These are phyloP conservation scores for Spheniscus mendiculus DNA, from an alignment of 2,113 vertebrate genomes.

Conservation along the genomic window DNA sequence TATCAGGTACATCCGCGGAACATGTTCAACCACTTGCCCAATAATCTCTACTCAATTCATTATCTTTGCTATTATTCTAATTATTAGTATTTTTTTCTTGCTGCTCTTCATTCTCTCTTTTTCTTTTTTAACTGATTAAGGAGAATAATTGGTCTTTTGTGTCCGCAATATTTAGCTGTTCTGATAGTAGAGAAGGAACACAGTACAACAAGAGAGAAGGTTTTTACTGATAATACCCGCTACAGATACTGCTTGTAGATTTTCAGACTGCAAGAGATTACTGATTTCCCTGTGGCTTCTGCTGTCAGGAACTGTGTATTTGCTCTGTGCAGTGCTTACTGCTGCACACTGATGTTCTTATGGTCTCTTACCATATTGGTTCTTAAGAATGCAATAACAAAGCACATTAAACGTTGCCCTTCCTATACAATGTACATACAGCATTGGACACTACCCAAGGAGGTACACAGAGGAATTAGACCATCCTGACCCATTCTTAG, in stretches of 20 bases:
- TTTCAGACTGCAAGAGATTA: neutral
- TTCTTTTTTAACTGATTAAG: neutral
- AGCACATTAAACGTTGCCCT: neutral
- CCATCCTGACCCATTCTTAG: neutral
- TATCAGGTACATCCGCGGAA: neutral
- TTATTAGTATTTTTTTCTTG: neutral
- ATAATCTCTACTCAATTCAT: neutral
- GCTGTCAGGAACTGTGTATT: neutral
- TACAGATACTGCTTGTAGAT: neutral
- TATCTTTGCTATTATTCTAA: neutral
- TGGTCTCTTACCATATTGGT: neutral
- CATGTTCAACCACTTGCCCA: neutral
- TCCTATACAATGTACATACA: neutral
- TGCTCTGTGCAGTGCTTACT: neutral
- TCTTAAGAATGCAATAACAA: neutral
- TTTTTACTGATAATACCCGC: neutral
- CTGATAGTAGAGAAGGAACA: neutral
- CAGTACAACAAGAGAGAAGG: neutral
- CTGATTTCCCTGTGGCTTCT: neutral
- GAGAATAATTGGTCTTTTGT: neutral
- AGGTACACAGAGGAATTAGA: neutral
- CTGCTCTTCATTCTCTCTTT: neutral
- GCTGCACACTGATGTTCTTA: neutral
- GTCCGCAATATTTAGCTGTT: neutral
- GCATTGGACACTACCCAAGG: neutral